These are phyloP conservation scores for Formicarius rufipectus DNA, from an alignment of 2,113 vertebrate genomes.

Conservation along the genomic window DNA sequence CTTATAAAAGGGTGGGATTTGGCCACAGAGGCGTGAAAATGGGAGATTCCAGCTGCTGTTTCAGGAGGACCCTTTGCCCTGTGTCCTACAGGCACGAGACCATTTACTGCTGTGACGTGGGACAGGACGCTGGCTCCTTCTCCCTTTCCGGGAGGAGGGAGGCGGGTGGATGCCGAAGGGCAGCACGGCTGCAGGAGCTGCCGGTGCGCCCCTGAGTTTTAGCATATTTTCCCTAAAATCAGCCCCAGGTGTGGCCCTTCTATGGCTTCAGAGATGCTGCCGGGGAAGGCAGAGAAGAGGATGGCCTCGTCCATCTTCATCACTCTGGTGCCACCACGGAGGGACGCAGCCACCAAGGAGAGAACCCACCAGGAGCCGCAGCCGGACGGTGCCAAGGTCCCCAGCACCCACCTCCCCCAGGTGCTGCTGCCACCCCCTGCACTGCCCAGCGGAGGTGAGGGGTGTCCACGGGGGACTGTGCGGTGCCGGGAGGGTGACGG, in stretches of 20 bases:
- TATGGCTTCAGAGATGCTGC: background rate
- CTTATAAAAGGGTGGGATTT: background rate
- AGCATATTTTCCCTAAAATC: background rate
- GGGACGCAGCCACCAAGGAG: background rate
- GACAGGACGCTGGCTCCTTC: accelerated
- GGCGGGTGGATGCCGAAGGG: background rate
- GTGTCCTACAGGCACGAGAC: background rate
- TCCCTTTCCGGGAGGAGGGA: constrained; percentile 2
- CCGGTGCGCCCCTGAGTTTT: accelerated
- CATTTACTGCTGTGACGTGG: background rate
- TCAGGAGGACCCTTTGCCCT: background rate
- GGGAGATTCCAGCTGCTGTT: background rate
- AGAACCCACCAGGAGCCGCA: background rate
- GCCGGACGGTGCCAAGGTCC: accelerated
- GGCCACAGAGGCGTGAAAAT: background rate
- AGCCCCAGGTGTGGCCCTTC: accelerated
- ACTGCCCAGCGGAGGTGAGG: constrained; percentile 62
- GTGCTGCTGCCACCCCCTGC: accelerated
- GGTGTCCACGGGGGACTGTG: accelerated
- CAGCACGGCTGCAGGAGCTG: background rate
- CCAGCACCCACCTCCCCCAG: background rate
- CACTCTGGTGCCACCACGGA: constrained; percentile 80
- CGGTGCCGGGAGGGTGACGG: background rate
- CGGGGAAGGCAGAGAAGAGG: constrained; percentile 77
- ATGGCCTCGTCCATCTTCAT: constrained; percentile 90